Conservation (phyloP, 2,113 vertebrate genomes). For the Puffinus mauretanicus region DNA sequence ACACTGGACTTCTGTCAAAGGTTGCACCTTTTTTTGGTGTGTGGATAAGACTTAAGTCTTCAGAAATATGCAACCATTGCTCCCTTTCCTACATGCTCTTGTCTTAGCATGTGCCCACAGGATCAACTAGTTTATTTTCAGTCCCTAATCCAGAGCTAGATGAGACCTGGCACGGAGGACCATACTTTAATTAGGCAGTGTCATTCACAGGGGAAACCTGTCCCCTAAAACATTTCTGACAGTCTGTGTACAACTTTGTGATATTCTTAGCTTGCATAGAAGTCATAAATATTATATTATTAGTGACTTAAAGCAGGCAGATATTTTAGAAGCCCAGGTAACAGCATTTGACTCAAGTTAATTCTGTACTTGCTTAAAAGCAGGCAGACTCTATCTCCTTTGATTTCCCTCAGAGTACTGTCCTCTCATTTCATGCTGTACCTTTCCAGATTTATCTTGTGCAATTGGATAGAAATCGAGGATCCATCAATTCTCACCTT, state of each 20-base stretch:
- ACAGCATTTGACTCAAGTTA: neutral
- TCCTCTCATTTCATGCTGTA: neutral
- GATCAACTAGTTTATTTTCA: neutral
- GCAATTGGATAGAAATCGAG: neutral
- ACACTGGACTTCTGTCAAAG: neutral
- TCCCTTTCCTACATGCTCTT: neutral
- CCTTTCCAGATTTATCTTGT: neutral
- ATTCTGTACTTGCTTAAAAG: neutral
- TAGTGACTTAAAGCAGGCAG: neutral
- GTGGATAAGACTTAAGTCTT: neutral
- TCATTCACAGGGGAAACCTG: neutral
- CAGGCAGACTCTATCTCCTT: neutral
- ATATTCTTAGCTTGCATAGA: neutral
- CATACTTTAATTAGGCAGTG: neutral
- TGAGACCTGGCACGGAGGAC: neutral
- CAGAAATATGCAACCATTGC: neutral
- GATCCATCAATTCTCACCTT: neutral
- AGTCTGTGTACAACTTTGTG: neutral
- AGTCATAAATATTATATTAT: neutral
- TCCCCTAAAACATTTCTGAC: neutral
- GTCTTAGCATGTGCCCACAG: neutral
- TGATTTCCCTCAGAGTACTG: neutral
- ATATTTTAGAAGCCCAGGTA: neutral
- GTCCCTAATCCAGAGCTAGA: neutral
- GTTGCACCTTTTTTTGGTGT: neutral